phyloP scores from a whole-genome alignment of 2,113 vertebrate species.

The Cryptoleucopteryx plumbea region DNA sequence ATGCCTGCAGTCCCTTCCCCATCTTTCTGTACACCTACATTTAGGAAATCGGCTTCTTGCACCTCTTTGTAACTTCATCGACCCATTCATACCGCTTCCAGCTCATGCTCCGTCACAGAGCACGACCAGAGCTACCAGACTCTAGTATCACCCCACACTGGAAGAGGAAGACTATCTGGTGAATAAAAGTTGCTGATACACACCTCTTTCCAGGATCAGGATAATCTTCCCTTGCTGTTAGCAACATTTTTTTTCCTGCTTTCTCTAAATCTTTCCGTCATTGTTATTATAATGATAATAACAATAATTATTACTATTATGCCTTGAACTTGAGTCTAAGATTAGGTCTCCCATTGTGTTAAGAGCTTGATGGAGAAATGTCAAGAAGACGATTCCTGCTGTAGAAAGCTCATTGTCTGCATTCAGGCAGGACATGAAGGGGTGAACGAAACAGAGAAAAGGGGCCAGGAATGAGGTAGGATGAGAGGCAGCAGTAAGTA shows the following conservation, averaged over 20 bases:
- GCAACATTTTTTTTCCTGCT: background rate
- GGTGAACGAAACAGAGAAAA: background rate
- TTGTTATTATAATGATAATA: constrained; percentile 49
- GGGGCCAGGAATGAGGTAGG: constrained; percentile 54
- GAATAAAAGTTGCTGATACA: constrained; percentile 16
- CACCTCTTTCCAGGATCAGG: constrained; percentile 54
- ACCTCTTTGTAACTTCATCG: background rate
- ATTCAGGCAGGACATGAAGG: constrained; percentile 3
- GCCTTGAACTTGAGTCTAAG: background rate
- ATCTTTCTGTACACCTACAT: background rate
- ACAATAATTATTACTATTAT: constrained; percentile 38
- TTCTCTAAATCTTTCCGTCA: constrained; percentile 50
- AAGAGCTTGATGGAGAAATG: background rate
- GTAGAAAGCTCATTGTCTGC: background rate
- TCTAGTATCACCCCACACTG: background rate
- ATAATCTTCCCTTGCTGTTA: constrained; percentile 38
- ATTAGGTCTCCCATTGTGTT: constrained; percentile 28
- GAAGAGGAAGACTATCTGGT: background rate
- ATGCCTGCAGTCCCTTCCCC: background rate
- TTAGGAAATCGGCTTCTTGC: background rate
- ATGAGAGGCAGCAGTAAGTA: background rate
- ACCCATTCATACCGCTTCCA: background rate
- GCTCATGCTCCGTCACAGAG: background rate
- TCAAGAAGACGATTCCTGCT: background rate
- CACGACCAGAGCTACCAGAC: background rate